Conservation (phyloP, 2,797 vertebrate genomes). For the Spinibarbus caldwelli region DNA sequence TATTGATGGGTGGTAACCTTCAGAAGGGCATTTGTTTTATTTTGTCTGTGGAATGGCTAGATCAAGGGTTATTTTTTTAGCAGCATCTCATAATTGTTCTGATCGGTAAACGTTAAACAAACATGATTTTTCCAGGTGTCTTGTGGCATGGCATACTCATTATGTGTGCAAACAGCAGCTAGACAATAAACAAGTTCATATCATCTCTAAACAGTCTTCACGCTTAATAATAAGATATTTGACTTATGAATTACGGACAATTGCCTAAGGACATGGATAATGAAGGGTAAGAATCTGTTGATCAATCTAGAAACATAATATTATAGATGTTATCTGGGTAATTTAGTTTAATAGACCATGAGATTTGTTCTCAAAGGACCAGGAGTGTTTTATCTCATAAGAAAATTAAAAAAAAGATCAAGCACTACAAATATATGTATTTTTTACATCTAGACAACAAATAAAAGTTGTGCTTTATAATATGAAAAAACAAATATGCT, state of each 20-base stretch:
- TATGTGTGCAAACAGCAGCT: slow-evolving; percentile 20
- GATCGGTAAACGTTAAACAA: slow-evolving; percentile 6
- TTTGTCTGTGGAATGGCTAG: not conserved
- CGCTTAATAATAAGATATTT: slow-evolving; percentile 15
- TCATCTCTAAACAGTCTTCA: slow-evolving; percentile 4
- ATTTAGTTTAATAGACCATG: slow-evolving; percentile 22
- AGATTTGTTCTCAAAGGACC: slow-evolving; percentile 14
- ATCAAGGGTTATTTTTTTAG: slow-evolving; percentile 10
- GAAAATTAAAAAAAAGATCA: not conserved
- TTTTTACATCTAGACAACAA: not conserved
- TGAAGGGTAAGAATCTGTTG: not conserved
- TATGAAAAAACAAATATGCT: not conserved
- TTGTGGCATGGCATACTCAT: slow-evolving; percentile 5
- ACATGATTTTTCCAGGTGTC: slow-evolving; percentile 14
- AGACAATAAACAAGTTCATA: slow-evolving; percentile 5
- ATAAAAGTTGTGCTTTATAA: not conserved
- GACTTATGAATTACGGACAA: not conserved
- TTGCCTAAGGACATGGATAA: slow-evolving; percentile 11
- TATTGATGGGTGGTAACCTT: slow-evolving; percentile 47
- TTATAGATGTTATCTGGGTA: slow-evolving; percentile 20
- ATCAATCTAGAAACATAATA: slow-evolving; percentile 20
- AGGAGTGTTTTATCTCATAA: not conserved
- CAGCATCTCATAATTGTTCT: not conserved
- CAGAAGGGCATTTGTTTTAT: slow-evolving; percentile 33
- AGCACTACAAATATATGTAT: not conserved